Percentiles rank a stretch among this genome's conserved stretches.
Conservation (phyloP, 2,113 vertebrate genomes). For the Corynorhinus townsendii region DNA sequence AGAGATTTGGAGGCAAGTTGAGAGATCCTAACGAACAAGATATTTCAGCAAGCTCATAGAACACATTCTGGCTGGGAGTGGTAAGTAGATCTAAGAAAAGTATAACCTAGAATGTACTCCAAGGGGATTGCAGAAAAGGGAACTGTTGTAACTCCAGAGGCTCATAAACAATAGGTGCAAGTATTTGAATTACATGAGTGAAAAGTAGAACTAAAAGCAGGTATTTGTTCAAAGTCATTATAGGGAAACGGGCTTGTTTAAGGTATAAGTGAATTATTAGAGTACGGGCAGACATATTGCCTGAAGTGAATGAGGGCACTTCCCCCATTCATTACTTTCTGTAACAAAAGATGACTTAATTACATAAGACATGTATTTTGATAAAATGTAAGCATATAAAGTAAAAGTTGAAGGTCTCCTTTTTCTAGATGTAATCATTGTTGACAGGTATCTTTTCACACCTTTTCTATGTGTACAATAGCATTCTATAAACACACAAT, state of each 20-base stretch:
- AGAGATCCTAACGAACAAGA: not conserved
- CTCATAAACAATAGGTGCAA: not conserved
- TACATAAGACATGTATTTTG: not conserved
- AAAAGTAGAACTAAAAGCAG: not conserved
- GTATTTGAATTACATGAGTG: not conserved
- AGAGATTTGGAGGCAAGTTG: not conserved
- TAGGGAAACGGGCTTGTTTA: not conserved
- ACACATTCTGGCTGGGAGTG: not conserved
- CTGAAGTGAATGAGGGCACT: not conserved
- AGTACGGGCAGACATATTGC: not conserved
- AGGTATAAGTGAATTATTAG: not conserved
- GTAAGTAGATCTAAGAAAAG: not conserved
- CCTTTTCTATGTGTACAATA: not conserved
- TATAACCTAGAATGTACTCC: not conserved
- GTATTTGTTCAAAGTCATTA: not conserved
- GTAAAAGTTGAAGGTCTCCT: not conserved
- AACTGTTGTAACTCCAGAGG: not conserved
- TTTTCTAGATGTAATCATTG: not conserved
- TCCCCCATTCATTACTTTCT: not conserved
- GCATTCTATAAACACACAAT: not conserved
- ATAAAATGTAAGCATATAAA: not conserved
- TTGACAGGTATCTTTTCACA: not conserved
- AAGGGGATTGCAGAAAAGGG: not conserved
- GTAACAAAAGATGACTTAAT: not conserved
- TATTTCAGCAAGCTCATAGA: not conserved